Evolutionary conservation across 2,113 vertebrate genomes (phyloP), one percentile per base, ranked within the genome.

Genomic region (Morone chrysops): DNA sequence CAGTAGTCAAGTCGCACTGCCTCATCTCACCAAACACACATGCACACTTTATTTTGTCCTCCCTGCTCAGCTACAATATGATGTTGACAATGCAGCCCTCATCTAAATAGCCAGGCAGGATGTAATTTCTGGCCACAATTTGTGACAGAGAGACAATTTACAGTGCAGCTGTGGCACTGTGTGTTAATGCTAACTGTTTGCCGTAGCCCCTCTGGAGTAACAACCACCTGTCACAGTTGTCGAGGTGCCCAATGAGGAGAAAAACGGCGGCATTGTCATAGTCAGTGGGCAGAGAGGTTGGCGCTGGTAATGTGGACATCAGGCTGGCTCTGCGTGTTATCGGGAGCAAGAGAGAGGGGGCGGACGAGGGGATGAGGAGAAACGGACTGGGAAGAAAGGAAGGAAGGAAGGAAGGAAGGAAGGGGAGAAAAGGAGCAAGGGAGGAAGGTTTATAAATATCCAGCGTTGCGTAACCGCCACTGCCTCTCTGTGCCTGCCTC

Each of bases 361-460:
- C 10, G 45, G 17, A 4, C 0, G 18, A 9, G 22, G 31, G 43
- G 3, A 36, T 0, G 59, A 84, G 51, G 70, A 74, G 75, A 65
- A 57, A 73, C 20, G 38, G 63, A 62, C 57, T 70, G 57, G n/a
- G 72, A 59, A 50, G 75, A 59, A 78, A 60, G 48, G 36, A 67
- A 70, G 45, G 43, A 61, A 25, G 7, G 47, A 79, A 61, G 50
- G 38, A 63, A 70, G 41, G 40, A 63, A 31, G 3, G 48, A 71
- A 80, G 59, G 66, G 74, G 38, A 50, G 56, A 78, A 76, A 76
- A 50, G 40, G 51, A 86, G 82, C 57, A 70, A 76, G 82, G 62
- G 87, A 81, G 72, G 84, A 83, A 73, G 89, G 86, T 92, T 94
- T 95, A 96, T 95, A 95, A 95, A 95, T 95, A 95, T 92, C 94